phyloP scores from a whole-genome alignment of 1,140 invertebrate species.

The Stegodyphus mimosarum region DNA sequence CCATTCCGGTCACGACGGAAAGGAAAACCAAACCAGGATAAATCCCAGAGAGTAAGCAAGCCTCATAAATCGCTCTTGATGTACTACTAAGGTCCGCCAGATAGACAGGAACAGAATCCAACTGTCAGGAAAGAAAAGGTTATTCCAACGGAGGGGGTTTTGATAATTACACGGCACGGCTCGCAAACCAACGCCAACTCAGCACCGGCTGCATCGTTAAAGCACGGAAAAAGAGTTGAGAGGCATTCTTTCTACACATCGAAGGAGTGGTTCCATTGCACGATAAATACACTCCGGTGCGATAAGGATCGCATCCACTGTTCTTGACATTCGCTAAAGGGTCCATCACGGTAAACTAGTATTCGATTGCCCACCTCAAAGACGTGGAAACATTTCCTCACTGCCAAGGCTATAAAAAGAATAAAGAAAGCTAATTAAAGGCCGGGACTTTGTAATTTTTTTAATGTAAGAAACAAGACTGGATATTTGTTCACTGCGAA shows the following conservation, averaged over 20 bases:
- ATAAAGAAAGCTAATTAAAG: too few species aligned
- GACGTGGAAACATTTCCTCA: too few species aligned
- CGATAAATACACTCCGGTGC: slow-evolving; percentile 11
- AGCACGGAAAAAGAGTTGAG: too few species aligned
- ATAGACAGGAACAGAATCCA: slow-evolving; percentile 38
- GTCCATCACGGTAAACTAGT: too few species aligned
- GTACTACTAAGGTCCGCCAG: slow-evolving; percentile 16
- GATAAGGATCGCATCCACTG: not conserved
- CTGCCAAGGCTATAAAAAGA: too few species aligned
- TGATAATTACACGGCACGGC: slow-evolving; percentile 24
- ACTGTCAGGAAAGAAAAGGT: slow-evolving; percentile 28
- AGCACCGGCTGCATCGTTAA: not conserved
- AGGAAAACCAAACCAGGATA: slow-evolving; percentile 5
- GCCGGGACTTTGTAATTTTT: too few species aligned
- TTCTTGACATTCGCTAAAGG: not conserved
- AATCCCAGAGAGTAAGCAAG: not conserved
- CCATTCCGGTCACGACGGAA: slow-evolving; percentile 30
- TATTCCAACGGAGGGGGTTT: slow-evolving; percentile 16
- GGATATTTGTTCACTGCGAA: too few species aligned
- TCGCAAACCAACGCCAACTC: not conserved
- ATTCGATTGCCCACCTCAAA: too few species aligned
- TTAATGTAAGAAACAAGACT: too few species aligned
- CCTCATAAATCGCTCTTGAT: slow-evolving; percentile 43
- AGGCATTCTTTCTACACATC: not conserved
- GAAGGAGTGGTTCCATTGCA: slow-evolving; percentile 18